Conservation (phyloP, 1,140 invertebrate species). For the Andricus grossulariae region DNA sequence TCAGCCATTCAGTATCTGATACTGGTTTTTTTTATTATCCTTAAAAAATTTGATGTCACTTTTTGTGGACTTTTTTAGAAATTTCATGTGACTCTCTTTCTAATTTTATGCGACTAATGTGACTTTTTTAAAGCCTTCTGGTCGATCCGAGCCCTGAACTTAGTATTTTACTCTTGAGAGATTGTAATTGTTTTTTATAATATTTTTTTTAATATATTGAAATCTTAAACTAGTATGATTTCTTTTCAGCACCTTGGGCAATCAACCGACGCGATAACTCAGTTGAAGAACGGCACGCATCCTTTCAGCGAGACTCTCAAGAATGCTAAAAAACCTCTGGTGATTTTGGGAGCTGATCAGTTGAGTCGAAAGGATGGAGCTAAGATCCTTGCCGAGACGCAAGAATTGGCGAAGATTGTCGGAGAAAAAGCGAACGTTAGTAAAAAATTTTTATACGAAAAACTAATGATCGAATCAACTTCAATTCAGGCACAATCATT, state of each 20-base stretch:
- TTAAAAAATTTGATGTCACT: too few relatives aligned
- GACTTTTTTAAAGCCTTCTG: too few relatives aligned
- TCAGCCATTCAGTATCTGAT: too few relatives aligned
- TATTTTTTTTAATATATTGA: conserved; percentile 10
- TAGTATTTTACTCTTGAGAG: too few relatives aligned
- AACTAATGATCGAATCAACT: too few relatives aligned
- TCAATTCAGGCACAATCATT: too few relatives aligned
- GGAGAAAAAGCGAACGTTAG: conserved; percentile 72
- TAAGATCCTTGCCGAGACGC: conserved; percentile 85
- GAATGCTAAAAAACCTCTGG: conserved; percentile 90
- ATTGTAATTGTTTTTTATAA: conserved; percentile 35
- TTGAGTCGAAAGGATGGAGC: conserved; percentile 88
- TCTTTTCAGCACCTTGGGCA: conserved; percentile 88
- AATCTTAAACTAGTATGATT: conserved; percentile 39
- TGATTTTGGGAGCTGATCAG: conserved; percentile 92
- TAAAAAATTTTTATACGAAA: background rate
- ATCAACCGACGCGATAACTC: conserved; percentile 82
- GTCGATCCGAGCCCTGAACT: too few relatives aligned
- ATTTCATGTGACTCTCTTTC: too few relatives aligned
- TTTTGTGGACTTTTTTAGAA: too few relatives aligned
- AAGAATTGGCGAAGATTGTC: conserved; percentile 81
- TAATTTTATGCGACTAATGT: too few relatives aligned
- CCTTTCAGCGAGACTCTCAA: conserved; percentile 85
- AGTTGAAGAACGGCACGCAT: conserved; percentile 86
- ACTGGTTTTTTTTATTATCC: too few relatives aligned